A percentile compares a stretch with the other conserved stretches of the same genome.
Evolutionary conservation across 2,888 invertebrate species (phyloP).

Genomic region (Lasioglossum vierecki): DNA sequence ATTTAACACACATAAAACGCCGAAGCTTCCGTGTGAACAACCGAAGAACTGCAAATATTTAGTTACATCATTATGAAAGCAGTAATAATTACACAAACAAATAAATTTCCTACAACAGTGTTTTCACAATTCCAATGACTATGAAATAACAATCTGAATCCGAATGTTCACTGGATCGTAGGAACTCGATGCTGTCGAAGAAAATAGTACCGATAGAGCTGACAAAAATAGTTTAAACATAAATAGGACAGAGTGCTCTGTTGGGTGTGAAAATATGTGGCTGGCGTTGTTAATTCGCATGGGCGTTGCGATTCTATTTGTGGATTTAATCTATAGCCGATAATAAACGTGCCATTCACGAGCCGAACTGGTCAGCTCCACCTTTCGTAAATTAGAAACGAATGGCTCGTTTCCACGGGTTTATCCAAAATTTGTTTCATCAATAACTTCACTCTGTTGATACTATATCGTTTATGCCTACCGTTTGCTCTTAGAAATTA

Average conservation of each 20-base stretch:
- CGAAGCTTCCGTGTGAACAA: background rate
- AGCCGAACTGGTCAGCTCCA: background rate
- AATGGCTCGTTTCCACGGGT: background rate
- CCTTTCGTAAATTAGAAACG: background rate
- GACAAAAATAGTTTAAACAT: background rate
- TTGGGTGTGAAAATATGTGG: background rate
- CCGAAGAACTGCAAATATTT: background rate
- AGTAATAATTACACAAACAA: background rate
- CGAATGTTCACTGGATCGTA: background rate
- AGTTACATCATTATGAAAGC: background rate
- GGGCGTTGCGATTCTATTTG: conserved; percentile 5
- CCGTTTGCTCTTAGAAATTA: background rate
- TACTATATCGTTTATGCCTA: background rate
- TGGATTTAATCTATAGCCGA: background rate
- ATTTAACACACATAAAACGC: background rate
- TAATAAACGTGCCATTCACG: background rate
- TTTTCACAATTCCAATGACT: background rate
- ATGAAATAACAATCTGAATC: background rate
- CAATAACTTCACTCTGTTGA: background rate
- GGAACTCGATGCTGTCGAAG: background rate
- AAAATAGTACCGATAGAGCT: background rate
- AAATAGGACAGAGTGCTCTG: conserved; percentile 7
- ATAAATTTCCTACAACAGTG: background rate
- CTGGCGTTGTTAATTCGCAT: conserved; percentile 8
- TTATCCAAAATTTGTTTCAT: background rate